Conservation (phyloP, 2,113 vertebrate species). For the Tonatia bakeri region DNA sequence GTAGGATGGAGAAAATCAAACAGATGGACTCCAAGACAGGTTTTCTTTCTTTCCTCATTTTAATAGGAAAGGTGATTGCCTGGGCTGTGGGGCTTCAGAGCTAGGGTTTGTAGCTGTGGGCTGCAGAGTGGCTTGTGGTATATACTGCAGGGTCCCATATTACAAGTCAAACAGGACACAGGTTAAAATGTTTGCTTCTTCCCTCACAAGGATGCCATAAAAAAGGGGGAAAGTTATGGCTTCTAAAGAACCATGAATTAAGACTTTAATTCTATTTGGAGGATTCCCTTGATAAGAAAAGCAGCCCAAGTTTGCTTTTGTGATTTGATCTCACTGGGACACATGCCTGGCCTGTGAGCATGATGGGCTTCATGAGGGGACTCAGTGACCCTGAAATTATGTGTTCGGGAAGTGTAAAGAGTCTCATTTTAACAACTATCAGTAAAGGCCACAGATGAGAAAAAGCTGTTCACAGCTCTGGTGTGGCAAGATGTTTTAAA, state of each 20-base stretch:
- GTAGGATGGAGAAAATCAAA: constrained; percentile 38
- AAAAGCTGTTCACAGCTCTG: background rate
- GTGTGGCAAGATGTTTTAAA: background rate
- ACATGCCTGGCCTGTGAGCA: background rate
- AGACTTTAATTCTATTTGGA: constrained; percentile 11
- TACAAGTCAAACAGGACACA: background rate
- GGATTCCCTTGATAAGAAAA: constrained; percentile 40
- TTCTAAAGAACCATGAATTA: background rate
- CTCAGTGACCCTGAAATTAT: constrained; percentile 2
- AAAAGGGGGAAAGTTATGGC: background rate
- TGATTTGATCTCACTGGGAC: constrained; percentile 5
- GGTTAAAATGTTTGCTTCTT: background rate
- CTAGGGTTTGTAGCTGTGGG: background rate
- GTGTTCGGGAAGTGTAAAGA: background rate
- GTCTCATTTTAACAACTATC: background rate
- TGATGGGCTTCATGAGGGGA: background rate
- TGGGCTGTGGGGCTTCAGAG: background rate
- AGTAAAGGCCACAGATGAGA: background rate
- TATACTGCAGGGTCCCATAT: background rate
- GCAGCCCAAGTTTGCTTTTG: constrained; percentile 7
- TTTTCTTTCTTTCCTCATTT: background rate
- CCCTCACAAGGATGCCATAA: background rate
- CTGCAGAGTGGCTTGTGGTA: background rate
- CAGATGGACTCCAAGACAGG: constrained; percentile 11
- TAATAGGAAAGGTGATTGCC: background rate